A percentile compares a stretch with the other conserved stretches of the same genome.
These are phyloP conservation scores for Pituophis catenifer DNA, from an alignment of 2,113 vertebrate genomes.

Conservation along the genomic window DNA sequence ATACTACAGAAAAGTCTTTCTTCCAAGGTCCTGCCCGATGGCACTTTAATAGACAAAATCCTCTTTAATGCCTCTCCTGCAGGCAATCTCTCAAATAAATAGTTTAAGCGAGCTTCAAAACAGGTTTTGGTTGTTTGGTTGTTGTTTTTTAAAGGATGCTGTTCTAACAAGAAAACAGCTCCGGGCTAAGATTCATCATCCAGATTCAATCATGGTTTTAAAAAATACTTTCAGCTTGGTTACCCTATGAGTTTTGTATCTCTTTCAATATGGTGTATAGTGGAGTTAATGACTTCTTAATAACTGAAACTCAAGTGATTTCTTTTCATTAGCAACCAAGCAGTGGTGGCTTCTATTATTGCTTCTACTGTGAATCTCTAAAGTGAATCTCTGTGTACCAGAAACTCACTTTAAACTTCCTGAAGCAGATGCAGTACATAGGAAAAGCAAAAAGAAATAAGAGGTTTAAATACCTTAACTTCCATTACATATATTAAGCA, in stretches of 20 bases:
- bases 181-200: not conserved
- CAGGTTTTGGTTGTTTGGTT: not conserved
- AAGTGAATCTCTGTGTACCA: not conserved
- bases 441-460: not conserved
- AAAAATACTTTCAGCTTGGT: not conserved
- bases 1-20: not conserved
- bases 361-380: not conserved
- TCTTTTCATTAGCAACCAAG: not conserved
- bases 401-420: not conserved
- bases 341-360: not conserved
- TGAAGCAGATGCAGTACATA: not conserved
- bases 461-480: not conserved
- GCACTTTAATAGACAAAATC: not conserved
- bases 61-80: not conserved
- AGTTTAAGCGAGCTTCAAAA: not conserved
- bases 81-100: not conserved
- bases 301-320: conserved; percentile 3
- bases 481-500: not conserved
- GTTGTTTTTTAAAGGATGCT: not conserved
- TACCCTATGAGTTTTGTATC: not conserved
- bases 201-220: not conserved
- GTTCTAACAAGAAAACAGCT: not conserved
- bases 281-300: conserved; percentile 5
- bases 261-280: not conserved
- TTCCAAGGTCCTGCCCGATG: not conserved